Evolutionary conservation across 92 coral and sea anemone species (phyloP).

Genomic region (Parazoanthus atlanticus): DNA sequence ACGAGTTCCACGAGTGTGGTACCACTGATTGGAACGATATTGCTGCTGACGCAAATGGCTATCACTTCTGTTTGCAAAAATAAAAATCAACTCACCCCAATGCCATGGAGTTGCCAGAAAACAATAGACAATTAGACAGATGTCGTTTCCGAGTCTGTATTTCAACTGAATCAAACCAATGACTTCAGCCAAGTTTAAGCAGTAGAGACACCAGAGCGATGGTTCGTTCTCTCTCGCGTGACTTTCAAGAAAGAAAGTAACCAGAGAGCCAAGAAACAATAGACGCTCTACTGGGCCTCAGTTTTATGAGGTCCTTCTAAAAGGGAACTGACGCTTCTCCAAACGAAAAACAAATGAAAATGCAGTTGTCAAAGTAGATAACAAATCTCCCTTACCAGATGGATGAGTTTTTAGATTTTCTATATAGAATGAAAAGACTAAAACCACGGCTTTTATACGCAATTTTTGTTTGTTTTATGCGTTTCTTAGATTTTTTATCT

Average conservation of each 20-base stretch:
- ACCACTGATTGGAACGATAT: neutral
- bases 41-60: neutral
- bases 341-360: neutral
- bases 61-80: neutral
- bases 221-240: neutral
- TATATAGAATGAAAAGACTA: no score
- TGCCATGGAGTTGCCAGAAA: neutral
- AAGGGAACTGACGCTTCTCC: neutral
- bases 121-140: neutral
- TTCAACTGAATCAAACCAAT: neutral
- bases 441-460: neutral
- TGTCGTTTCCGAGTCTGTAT: neutral
- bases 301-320: slow-evolving; percentile 11
- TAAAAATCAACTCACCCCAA: neutral
- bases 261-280: neutral
- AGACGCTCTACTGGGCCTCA: neutral
- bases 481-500: neutral
- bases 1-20: neutral
- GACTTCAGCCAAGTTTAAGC: neutral
- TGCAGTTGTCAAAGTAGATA: neutral
- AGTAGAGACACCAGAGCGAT: neutral
- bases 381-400: neutral
- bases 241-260: neutral
- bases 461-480: neutral
- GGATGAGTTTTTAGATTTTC: neutral